Evolutionary conservation across 2,888 invertebrate genomes (phyloP), one percentile per base, ranked within the genome.

Genomic region (Hemicrepidius hirtus): DNA sequence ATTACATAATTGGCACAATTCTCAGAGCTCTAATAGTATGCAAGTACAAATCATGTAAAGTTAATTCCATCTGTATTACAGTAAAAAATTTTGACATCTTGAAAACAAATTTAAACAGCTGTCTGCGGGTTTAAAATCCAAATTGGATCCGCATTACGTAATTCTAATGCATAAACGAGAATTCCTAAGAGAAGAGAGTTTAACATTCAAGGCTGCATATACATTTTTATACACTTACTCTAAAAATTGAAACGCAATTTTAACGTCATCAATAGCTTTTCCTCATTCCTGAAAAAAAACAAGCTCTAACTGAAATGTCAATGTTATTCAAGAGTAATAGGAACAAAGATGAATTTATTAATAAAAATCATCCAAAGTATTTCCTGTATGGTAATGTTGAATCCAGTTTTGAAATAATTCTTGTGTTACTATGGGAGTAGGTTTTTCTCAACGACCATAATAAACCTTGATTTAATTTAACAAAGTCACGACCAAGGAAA

Each of bases 401-500:
- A 32, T 24, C 53, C 53, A 28, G 53, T 28, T 53, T 53, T 28
- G 18, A n/a, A 28, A 53, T n/a, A 32, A n/a, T n/a, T 24, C 9
- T 24, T 24, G n/a, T 21, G 21, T 7, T 46, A 6, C 40, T 13
- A 1, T n/a, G 13, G 13, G 12, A 49, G 4, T 21, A 21, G 18
- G 21, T 20, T 6, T 21, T 21, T 49, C 12, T 21, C 12, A 20
- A 12, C 20, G 49, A 49, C 49, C 49, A 10, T 21, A 21, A 49
- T 40, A 13, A 13, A 13, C n/a, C 1, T 40, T 20, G 4, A 32
- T 60, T 60, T 44, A 60, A 60, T 60, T 60, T 40, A 59, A 37
- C 60, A 60, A 41, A 60, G 60, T 60, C 60, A 60, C 60, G 60
- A 60, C 28, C 44, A 60, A 60, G 44, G 60, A 60, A 60, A 60